Evolutionary conservation across 1,140 invertebrate species (phyloP).

Genomic region (Listronotus oregonensis): DNA sequence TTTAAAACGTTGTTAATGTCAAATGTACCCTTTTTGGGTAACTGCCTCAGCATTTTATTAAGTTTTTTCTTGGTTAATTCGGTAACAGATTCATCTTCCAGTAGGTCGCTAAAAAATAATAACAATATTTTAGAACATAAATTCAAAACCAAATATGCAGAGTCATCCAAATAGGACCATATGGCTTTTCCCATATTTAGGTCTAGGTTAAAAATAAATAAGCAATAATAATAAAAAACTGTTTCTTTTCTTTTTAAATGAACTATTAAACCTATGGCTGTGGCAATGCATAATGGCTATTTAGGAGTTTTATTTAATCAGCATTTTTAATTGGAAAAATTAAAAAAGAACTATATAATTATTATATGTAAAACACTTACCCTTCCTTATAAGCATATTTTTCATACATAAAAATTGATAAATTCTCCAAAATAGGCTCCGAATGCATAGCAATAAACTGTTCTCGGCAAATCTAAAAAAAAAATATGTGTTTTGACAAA

Average conservation of each 20-base stretch:
- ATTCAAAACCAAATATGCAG: background rate
- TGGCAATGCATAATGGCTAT: no score
- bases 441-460: conserved; percentile 95
- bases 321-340: no score
- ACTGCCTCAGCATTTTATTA: conserved; percentile 62
- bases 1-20: conserved; percentile 74
- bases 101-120: conserved; percentile 58
- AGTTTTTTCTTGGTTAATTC: conserved; percentile 63
- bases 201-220: no score
- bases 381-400: conserved; percentile 66
- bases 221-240: no score
- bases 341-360: no score
- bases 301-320: no score
- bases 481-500: conserved; percentile 8
- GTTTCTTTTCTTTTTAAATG: no score
- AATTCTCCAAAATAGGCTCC: conserved; percentile 87
- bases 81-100: conserved; percentile 58
- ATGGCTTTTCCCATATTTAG: no score
- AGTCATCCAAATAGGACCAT: no score
- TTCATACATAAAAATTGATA: conserved; percentile 76
- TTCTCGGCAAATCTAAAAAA: conserved; percentile 83
- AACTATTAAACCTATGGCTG: no score
- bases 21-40: conserved; percentile 77
- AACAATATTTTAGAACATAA: background rate
- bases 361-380: conserved; percentile 59